Evolutionary conservation across 2,113 vertebrate genomes (phyloP).

Genomic region (Ophiodon elongatus): DNA sequence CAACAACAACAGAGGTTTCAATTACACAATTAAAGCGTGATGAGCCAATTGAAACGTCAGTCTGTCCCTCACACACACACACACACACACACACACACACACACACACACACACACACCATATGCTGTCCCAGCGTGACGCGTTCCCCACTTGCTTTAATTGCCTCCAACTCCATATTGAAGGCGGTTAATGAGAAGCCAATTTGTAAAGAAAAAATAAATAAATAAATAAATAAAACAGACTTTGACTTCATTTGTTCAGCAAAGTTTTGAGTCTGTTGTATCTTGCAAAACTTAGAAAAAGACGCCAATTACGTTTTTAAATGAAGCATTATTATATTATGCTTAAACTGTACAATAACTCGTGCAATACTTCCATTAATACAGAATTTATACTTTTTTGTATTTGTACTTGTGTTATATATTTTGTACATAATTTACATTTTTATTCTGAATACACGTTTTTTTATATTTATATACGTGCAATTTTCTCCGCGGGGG

Average conservation of each 20-base stretch:
- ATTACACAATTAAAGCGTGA: conserved; percentile 74
- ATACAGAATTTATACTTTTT: background rate
- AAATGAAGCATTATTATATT: too few relatives aligned
- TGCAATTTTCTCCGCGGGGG: too few relatives aligned
- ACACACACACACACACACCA: conserved; percentile 35
- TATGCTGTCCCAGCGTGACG: conserved; percentile 51
- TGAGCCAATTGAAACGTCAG: conserved; percentile 68
- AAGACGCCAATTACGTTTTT: background rate
- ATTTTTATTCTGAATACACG: too few relatives aligned
- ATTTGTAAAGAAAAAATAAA: background rate
- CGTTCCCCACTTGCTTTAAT: conserved; percentile 49
- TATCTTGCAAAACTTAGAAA: background rate
- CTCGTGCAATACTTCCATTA: background rate
- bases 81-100: conserved; percentile 4
- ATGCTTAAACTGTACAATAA: background rate
- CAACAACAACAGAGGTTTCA: conserved; percentile 52
- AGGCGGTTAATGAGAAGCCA: conserved; percentile 39
- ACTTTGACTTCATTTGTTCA: too few relatives aligned
- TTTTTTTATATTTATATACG: too few relatives aligned
- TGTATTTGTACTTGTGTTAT: background rate
- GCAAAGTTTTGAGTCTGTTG: background rate
- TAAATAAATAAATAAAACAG: background rate
- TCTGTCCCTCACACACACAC: conserved; percentile 12
- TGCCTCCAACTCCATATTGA: conserved; percentile 30
- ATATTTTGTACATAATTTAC: background rate